phyloP scores from a whole-genome alignment of 2,797 vertebrate genomes.

The Amblyraja radiata region DNA sequence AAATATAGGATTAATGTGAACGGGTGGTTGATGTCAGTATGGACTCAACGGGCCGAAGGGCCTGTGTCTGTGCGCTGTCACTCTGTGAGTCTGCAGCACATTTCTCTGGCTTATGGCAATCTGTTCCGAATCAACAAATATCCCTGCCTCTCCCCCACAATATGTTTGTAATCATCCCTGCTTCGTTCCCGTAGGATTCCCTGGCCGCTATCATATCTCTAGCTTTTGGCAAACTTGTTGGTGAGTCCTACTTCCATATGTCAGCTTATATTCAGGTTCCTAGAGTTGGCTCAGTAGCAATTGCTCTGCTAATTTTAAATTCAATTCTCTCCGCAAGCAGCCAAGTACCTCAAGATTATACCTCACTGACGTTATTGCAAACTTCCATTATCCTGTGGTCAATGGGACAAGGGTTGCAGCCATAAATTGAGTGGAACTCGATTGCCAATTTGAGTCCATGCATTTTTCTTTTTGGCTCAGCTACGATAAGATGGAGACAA shows the following conservation, averaged over 20 bases:
- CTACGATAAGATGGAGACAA: too few relatives aligned
- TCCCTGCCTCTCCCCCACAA: background rate
- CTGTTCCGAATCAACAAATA: background rate
- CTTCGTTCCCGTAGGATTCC: background rate
- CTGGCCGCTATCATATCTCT: background rate
- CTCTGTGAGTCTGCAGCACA: too few relatives aligned
- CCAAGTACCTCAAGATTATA: background rate
- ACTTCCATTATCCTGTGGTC: background rate
- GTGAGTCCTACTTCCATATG: background rate
- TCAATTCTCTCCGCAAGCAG: background rate
- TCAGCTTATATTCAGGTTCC: background rate
- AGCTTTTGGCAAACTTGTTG: background rate
- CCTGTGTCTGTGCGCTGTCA: too few relatives aligned
- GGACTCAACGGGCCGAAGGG: too few relatives aligned
- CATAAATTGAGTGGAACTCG: background rate
- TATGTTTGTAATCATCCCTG: background rate
- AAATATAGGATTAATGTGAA: too few relatives aligned
- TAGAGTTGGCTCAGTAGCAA: background rate
- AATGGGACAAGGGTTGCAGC: background rate
- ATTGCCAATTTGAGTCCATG: background rate
- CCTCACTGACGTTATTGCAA: background rate
- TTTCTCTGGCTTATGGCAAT: too few relatives aligned
- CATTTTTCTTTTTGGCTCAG: background rate
- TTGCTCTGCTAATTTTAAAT: background rate
- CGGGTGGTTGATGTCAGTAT: too few relatives aligned